These are phyloP conservation scores for Trissoscelio sp. DNA, from an alignment of 2,888 invertebrate species.

Conservation along the genomic window DNA sequence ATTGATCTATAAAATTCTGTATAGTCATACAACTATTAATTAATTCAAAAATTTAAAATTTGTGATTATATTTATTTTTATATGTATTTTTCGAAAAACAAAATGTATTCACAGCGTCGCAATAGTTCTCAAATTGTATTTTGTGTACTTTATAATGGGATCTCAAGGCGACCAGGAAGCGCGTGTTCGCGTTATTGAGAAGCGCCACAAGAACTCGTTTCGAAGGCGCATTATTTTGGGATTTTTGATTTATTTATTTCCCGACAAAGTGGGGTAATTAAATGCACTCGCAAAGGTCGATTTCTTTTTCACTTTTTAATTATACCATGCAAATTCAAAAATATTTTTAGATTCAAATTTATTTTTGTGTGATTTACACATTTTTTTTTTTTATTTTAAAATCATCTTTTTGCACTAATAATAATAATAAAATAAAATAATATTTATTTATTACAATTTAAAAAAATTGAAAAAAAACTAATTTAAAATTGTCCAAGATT, in stretches of 20 bases:
- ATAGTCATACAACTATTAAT: too few species aligned
- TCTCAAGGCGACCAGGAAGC: slow-evolving; percentile 79
- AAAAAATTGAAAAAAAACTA: neutral
- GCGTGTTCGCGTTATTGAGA: slow-evolving; percentile 63
- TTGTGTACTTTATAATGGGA: slow-evolving; percentile 67
- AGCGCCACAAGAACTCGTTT: slow-evolving; percentile 51
- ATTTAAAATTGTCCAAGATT: neutral
- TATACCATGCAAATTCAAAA: neutral
- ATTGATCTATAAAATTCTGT: too few species aligned
- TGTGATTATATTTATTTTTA: too few species aligned
- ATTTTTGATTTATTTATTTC: slow-evolving; percentile 19
- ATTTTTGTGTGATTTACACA: neutral
- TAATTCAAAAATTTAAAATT: too few species aligned
- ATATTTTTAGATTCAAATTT: neutral
- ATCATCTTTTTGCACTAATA: neutral
- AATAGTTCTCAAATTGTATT: slow-evolving; percentile 70
- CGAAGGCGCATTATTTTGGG: slow-evolving; percentile 29
- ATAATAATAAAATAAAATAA: too few species aligned
- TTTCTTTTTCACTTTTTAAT: neutral
- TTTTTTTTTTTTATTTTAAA: neutral
- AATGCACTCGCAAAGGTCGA: slow-evolving; percentile 7
- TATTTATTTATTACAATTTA: too few species aligned
- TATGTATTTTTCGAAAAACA: too few species aligned
- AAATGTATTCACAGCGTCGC: slow-evolving; percentile 44
- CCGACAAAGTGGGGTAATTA: slow-evolving; percentile 12